A percentile compares a stretch with the other conserved stretches of the same genome.
Evolutionary conservation across 2,797 vertebrate genomes (phyloP).

Genomic region (Halcyon badia): DNA sequence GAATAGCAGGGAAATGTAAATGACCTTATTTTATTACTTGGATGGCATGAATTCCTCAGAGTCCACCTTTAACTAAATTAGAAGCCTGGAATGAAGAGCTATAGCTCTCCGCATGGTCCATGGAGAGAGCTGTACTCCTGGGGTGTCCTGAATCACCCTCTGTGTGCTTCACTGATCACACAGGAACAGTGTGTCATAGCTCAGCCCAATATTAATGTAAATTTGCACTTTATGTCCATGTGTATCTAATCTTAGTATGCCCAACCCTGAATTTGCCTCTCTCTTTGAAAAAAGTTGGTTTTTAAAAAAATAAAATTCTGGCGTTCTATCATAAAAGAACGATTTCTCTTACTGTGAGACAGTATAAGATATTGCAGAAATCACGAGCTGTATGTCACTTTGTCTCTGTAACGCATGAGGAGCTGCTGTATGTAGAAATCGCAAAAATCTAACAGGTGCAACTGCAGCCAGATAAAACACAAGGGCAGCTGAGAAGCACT

Average conservation of each 20-base stretch:
- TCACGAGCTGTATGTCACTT: not conserved
- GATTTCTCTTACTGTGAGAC: not conserved
- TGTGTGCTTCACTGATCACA: not conserved
- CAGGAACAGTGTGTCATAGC: not conserved
- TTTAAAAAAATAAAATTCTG: not conserved
- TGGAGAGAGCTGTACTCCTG: not conserved
- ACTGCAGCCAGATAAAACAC: not conserved
- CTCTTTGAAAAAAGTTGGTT: not conserved
- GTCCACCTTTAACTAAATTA: not conserved
- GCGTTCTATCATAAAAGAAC: not conserved
- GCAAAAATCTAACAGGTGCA: not conserved
- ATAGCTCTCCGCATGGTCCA: not conserved
- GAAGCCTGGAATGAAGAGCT: not conserved
- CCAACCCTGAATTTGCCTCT: not conserved
- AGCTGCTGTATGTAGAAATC: conserved; percentile 20
- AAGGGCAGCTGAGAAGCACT: not conserved
- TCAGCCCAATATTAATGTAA: not conserved
- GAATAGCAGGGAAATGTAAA: conserved; percentile 15
- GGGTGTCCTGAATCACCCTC: not conserved
- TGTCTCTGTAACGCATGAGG: not conserved
- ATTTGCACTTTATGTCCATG: not conserved
- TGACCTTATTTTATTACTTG: not conserved
- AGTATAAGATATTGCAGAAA: not conserved
- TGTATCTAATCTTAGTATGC: not conserved
- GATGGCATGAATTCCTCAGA: not conserved